Conservation (phyloP, 2,888 invertebrate species). For the Callinectes sapidus region DNA sequence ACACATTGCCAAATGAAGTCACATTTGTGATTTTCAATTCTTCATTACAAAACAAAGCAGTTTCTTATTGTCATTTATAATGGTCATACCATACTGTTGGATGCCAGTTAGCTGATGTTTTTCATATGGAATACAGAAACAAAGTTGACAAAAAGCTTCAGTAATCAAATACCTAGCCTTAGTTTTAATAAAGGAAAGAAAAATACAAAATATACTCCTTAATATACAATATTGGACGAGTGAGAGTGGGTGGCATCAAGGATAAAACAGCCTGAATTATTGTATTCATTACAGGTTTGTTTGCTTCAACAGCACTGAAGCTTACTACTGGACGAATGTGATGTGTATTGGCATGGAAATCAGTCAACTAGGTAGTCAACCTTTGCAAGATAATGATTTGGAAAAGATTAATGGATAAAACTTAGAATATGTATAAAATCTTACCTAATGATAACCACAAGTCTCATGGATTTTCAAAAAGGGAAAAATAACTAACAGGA, state of each 20-base stretch:
- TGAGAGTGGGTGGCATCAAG: constrained; percentile 44
- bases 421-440: not conserved
- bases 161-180: not conserved
- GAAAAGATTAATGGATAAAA: not conserved
- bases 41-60: not conserved
- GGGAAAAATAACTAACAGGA: not conserved
- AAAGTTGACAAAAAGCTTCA: not conserved
- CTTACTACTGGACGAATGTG: constrained; percentile 5
- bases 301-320: not conserved
- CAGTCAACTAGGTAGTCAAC: not conserved
- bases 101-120: not conserved
- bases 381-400: not conserved
- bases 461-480: not conserved
- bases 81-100: not conserved
- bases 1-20: not conserved
- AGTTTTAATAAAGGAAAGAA: constrained; percentile 2
- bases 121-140: not conserved
- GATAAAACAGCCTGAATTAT: constrained; percentile 23
- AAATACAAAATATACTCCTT: not conserved
- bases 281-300: constrained; percentile 16
- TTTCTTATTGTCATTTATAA: not conserved
- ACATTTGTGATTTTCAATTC: not conserved
- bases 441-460: not conserved
- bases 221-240: constrained; percentile 40
- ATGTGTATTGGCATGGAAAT: not conserved